phyloP scores from a whole-genome alignment of 2,113 vertebrate species.

The Clupea harengus region DNA sequence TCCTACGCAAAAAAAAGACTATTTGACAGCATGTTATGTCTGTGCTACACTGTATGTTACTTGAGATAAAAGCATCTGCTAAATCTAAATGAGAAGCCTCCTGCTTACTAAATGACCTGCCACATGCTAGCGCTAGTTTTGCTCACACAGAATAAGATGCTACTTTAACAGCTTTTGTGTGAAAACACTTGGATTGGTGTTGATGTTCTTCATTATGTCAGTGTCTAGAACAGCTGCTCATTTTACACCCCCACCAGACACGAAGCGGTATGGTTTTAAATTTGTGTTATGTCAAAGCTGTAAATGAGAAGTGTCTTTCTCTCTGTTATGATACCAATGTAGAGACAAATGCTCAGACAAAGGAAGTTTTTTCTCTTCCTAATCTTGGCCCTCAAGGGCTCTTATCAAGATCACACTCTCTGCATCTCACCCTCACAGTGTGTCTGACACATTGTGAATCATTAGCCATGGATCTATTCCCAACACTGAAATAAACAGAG shows the following conservation, averaged over 20 bases:
- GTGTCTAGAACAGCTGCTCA: background rate
- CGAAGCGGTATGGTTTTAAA: background rate
- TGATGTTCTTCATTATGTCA: background rate
- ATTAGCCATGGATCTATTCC: background rate
- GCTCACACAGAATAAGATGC: background rate
- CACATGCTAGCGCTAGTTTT: background rate
- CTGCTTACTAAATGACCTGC: background rate
- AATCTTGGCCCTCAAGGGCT: background rate
- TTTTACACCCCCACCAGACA: background rate
- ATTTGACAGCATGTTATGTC: no score
- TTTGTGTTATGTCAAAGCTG: background rate
- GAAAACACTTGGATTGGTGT: constrained; percentile 10
- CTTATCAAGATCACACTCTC: background rate
- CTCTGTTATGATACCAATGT: background rate
- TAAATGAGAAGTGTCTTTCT: background rate
- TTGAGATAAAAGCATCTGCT: background rate
- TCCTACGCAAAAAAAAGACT: no score
- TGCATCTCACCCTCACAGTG: background rate
- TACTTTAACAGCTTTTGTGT: background rate
- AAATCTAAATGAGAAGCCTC: background rate
- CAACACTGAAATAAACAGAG: background rate
- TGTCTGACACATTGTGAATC: background rate
- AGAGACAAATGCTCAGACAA: background rate
- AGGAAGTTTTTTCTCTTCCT: background rate
- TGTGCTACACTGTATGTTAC: background rate